Percentiles rank a stretch among this genome's conserved stretches.
Evolutionary conservation across 2,797 vertebrate genomes (phyloP).

Genomic region (Leuciscus waleckii): DNA sequence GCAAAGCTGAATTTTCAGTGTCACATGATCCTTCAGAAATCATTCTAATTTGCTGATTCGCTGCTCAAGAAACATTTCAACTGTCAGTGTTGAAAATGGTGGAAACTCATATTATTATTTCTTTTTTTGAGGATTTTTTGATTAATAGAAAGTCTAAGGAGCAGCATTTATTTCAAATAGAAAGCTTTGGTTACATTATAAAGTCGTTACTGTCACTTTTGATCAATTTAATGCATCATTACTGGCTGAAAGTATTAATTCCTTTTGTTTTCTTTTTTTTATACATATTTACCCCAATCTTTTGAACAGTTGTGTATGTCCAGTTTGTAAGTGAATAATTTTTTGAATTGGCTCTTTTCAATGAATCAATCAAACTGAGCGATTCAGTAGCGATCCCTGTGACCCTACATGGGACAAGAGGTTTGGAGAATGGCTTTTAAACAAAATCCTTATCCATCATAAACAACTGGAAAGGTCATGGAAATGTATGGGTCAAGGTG

Average conservation of each 20-base stretch:
- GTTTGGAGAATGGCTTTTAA: neutral
- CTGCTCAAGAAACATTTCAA: neutral
- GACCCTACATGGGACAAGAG: neutral
- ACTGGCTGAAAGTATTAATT: too few relatives aligned
- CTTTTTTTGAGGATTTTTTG: neutral
- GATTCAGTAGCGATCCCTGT: neutral
- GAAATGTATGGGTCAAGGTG: neutral
- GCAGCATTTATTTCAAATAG: neutral
- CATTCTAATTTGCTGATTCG: neutral
- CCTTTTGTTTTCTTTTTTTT: too few relatives aligned
- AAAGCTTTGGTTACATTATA: neutral
- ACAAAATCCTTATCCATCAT: neutral
- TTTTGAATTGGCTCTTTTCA: neutral
- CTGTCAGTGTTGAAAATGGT: neutral
- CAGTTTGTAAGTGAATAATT: neutral
- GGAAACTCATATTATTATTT: neutral
- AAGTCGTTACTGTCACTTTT: neutral
- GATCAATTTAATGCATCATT: neutral
- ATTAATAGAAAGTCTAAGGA: neutral
- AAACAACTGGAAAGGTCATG: neutral
- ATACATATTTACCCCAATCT: neutral
- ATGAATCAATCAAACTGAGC: neutral
- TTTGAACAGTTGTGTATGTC: neutral
- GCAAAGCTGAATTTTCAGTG: neutral
- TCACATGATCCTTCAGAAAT: neutral